Conservation (phyloP, 1,140 invertebrate species). For the Marisa cornuarietis region DNA sequence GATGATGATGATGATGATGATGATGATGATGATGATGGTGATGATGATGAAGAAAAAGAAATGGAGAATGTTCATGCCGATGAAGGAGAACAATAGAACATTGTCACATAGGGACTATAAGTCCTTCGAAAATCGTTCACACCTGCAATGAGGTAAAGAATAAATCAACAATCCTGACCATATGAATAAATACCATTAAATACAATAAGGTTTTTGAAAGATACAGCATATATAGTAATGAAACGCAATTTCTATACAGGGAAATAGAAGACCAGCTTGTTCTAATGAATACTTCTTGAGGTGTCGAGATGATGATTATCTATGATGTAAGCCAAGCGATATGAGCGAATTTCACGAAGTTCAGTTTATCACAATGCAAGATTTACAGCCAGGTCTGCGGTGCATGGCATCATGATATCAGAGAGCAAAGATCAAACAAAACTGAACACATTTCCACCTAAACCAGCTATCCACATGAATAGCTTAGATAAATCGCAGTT, state of each 20-base stretch:
- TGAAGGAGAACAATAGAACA: neutral
- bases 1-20: slow-evolving; percentile 17
- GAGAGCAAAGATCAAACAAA: neutral
- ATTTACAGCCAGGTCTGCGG: too few species aligned
- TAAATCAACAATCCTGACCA: neutral
- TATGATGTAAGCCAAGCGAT: too few species aligned
- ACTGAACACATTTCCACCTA: neutral
- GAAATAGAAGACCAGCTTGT: too few species aligned
- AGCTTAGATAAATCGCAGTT: neutral
- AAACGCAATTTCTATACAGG: too few species aligned
- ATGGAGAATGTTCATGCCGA: slow-evolving; percentile 1
- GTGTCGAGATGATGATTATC: too few species aligned
- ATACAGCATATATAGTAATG: too few species aligned
- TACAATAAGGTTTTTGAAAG: neutral
- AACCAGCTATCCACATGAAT: too few species aligned
- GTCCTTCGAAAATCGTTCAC: too few species aligned
- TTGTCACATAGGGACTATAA: neutral
- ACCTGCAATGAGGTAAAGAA: neutral
- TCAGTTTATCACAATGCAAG: too few species aligned
- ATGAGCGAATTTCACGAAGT: too few species aligned
- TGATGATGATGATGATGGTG: slow-evolving; percentile 17
- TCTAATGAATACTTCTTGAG: too few species aligned
- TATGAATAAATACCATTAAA: slow-evolving; percentile 3
- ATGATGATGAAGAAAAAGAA: slow-evolving; percentile 11
- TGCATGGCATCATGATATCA: slow-evolving; percentile 4